Percentiles rank a stretch among this genome's conserved stretches.
Conservation (phyloP, 1,140 invertebrate genomes). For the Stenopsyche tienmushanensis region DNA sequence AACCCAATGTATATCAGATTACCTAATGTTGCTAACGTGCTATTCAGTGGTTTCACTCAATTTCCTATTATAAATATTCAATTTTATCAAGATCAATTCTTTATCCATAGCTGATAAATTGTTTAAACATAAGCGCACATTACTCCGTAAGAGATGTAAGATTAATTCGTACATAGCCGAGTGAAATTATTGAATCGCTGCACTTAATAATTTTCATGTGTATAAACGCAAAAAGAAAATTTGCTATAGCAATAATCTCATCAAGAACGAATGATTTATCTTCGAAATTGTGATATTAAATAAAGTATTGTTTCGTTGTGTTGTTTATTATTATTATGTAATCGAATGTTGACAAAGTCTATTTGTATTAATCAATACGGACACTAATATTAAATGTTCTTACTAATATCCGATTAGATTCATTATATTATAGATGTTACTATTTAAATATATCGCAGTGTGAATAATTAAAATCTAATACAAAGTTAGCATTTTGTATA, state of each 20-base stretch:
- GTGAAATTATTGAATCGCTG: no score
- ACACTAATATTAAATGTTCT: no score
- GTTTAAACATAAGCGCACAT: no score
- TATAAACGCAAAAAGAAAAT: no score
- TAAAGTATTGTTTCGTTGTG: constrained; percentile 52
- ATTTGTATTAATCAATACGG: no score
- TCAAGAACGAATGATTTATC: constrained; percentile 52
- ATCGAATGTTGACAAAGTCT: constrained; percentile 21
- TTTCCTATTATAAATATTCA: constrained; percentile 30
- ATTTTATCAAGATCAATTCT: constrained; percentile 26
- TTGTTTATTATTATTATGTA: constrained; percentile 26
- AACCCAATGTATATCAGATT: constrained; percentile 30
- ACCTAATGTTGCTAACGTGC: constrained; percentile 36
- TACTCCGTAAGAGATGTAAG: no score
- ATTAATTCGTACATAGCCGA: no score
- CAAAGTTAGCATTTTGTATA: constrained; percentile 40
- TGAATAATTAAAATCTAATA: constrained; percentile 30
- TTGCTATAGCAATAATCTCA: constrained; percentile 57
- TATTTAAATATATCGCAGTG: constrained; percentile 24
- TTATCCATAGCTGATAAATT: neutral
- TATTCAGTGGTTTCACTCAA: constrained; percentile 32
- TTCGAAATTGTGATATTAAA: constrained; percentile 59
- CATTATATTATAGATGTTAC: constrained; percentile 26
- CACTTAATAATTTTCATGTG: no score
- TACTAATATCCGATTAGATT: no score